Conservation (phyloP, 1,140 invertebrate genomes). For the Atopsyche davidsoni region DNA sequence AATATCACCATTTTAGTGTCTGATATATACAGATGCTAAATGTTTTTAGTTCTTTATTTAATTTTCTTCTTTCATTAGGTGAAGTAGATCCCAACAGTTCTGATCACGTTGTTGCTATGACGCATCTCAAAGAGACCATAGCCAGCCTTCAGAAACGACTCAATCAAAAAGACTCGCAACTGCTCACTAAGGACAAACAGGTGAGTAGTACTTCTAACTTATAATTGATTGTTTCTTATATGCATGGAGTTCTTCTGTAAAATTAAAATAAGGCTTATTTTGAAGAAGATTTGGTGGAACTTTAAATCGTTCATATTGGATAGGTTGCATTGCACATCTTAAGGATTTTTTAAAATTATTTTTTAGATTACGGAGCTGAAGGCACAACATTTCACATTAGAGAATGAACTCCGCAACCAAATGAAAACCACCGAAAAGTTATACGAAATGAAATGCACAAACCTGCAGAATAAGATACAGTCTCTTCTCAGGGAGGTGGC, state of each 20-base stretch:
- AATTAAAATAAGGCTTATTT: too few relatives aligned
- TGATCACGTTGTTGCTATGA: constrained; percentile 90
- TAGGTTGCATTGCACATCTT: too few relatives aligned
- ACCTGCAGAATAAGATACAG: constrained; percentile 73
- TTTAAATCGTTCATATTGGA: too few relatives aligned
- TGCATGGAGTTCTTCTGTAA: too few relatives aligned
- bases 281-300: too few relatives aligned
- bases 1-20: too few relatives aligned
- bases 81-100: constrained; percentile 79
- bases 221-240: too few relatives aligned
- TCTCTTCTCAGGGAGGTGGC: constrained; percentile 77
- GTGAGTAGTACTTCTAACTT: constrained; percentile 51
- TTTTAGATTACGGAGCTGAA: constrained; percentile 86
- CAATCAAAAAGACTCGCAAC: constrained; percentile 73
- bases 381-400: constrained; percentile 82
- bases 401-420: constrained; percentile 78
- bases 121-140: constrained; percentile 90
- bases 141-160: constrained; percentile 88
- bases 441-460: constrained; percentile 71
- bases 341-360: constrained; percentile 1
- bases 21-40: too few relatives aligned
- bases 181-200: constrained; percentile 87
- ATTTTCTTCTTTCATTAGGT: constrained; percentile 33
- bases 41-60: neutral
- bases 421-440: constrained; percentile 77